Conservation (phyloP, 2,113 vertebrate species). For the Lepus europaeus region DNA sequence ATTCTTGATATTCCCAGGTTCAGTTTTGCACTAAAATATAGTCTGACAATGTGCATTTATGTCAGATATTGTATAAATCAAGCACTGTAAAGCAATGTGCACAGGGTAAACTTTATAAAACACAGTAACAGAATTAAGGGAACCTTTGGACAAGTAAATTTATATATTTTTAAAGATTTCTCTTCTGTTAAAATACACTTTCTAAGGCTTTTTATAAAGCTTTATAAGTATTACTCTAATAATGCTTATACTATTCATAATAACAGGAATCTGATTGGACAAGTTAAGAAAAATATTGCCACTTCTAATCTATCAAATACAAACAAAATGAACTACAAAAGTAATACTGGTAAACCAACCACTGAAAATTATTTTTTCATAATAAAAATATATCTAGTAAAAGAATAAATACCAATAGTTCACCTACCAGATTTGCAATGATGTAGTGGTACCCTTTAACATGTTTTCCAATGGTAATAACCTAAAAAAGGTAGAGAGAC, state of each 20-base stretch:
- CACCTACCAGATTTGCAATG: slow-evolving; percentile 97
- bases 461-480: slow-evolving; percentile 98
- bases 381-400: neutral
- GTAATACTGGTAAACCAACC: neutral
- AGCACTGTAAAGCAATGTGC: neutral
- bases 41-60: neutral
- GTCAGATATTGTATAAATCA: neutral
- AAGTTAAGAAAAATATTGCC: neutral
- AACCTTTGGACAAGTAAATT: neutral
- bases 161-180: neutral
- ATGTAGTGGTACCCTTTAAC: slow-evolving; percentile 99
- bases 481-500: slow-evolving; percentile 87
- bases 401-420: slow-evolving; percentile 69
- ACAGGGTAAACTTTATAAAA: neutral
- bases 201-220: neutral
- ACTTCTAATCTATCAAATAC: neutral
- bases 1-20: neutral
- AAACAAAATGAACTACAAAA: neutral
- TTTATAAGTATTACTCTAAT: neutral
- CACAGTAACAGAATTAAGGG: neutral
- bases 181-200: neutral
- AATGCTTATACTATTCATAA: neutral
- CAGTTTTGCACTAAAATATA: neutral
- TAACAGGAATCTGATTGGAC: neutral
- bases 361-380: slow-evolving; percentile 26